These are phyloP conservation scores for Monochamus saltuarius DNA, from an alignment of 1,140 invertebrate genomes.

Conservation along the genomic window DNA sequence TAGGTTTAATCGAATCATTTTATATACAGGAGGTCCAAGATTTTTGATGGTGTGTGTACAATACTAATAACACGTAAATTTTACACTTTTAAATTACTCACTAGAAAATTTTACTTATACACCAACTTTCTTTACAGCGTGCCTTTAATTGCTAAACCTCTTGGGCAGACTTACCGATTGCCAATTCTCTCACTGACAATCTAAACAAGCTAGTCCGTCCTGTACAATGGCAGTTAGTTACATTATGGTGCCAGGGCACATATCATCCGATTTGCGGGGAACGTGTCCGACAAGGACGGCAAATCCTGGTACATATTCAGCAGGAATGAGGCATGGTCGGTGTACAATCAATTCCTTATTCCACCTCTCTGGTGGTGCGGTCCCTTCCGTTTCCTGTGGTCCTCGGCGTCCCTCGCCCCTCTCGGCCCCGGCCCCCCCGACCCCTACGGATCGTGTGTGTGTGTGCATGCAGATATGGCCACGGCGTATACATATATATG, in stretches of 20 bases:
- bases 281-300: slow-evolving; percentile 23
- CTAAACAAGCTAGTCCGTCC: too few species aligned
- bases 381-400: slow-evolving; percentile 30
- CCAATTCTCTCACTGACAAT: too few species aligned
- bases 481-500: slow-evolving; percentile 32
- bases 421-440: slow-evolving; percentile 4
- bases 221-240: background rate
- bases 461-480: slow-evolving; percentile 44
- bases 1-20: too few species aligned
- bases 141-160: too few species aligned
- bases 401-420: slow-evolving; percentile 10
- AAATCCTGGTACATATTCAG: slow-evolving; percentile 34
- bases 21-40: too few species aligned
- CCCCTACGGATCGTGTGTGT: slow-evolving; percentile 25
- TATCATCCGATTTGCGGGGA: slow-evolving; percentile 13
- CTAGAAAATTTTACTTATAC: too few species aligned
- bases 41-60: too few species aligned
- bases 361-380: slow-evolving; percentile 30
- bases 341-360: slow-evolving; percentile 47
- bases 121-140: too few species aligned
- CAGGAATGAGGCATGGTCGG: slow-evolving; percentile 32
- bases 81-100: too few species aligned
- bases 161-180: too few species aligned
- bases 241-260: slow-evolving; percentile 15
- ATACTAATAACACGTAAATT: too few species aligned